phyloP scores from a whole-genome alignment of 2,888 invertebrate species.

The Andricus curvator region DNA sequence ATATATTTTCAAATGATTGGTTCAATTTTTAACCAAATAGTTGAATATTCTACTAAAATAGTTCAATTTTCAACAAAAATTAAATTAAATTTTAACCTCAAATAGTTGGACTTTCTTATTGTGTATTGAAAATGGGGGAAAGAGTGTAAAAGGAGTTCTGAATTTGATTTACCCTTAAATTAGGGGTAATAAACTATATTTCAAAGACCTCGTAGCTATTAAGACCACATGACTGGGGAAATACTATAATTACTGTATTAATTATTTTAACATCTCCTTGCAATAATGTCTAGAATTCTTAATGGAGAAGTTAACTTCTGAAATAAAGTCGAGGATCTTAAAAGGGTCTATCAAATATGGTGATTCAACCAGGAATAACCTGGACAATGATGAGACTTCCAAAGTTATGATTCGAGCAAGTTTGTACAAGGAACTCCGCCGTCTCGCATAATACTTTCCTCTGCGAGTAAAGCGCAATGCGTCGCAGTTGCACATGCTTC shows the following conservation, averaged over 20 bases:
- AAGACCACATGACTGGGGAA: no score
- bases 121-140: no score
- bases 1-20: no score
- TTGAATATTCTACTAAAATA: no score
- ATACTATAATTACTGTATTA: neutral
- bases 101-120: no score
- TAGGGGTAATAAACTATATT: no score
- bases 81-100: no score
- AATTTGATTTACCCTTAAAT: neutral
- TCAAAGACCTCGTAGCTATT: no score
- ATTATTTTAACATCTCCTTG: neutral
- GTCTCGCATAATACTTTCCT: conserved; percentile 18
- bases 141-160: neutral
- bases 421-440: conserved; percentile 26
- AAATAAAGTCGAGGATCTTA: conserved; percentile 24
- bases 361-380: conserved; percentile 21
- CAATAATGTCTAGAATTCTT: neutral
- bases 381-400: conserved; percentile 35
- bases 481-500: conserved; percentile 15
- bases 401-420: conserved; percentile 37
- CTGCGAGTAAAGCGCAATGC: conserved; percentile 19
- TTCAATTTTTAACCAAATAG: no score
- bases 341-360: conserved; percentile 37
- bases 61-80: no score
- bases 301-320: neutral